phyloP scores from a whole-genome alignment of 2,888 invertebrate species.

The Apeira syringaria region DNA sequence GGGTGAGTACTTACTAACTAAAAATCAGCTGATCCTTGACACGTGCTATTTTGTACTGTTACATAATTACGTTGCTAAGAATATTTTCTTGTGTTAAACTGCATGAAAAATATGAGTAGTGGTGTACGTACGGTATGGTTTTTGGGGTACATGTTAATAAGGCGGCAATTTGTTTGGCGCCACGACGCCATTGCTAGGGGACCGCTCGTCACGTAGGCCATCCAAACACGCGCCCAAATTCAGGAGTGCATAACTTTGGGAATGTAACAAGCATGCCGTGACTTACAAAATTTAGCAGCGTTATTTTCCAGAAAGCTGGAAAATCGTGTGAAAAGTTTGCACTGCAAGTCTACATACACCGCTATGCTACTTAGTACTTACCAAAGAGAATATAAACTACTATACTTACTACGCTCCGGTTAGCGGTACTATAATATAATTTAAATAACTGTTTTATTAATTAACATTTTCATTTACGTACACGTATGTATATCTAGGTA shows the following conservation, averaged over 20 bases:
- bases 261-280: constrained; percentile 14
- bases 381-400: too few relatives aligned
- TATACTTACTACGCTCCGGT: too few relatives aligned
- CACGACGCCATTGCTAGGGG: constrained; percentile 75
- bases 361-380: too few relatives aligned
- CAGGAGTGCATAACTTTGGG: constrained; percentile 30
- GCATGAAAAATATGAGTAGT: background rate
- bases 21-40: constrained; percentile 70
- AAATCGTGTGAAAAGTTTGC: constrained; percentile 40
- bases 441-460: too few relatives aligned
- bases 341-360: constrained; percentile 18
- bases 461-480: too few relatives aligned
- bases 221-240: constrained; percentile 56
- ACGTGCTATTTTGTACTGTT: constrained; percentile 70
- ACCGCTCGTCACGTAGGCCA: constrained; percentile 82
- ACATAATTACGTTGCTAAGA: constrained; percentile 63
- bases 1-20: constrained; percentile 71
- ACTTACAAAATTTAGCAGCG: constrained; percentile 34
- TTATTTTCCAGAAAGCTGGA: constrained; percentile 53
- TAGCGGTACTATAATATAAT: too few relatives aligned
- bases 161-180: constrained; percentile 77
- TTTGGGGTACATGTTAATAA: constrained; percentile 57
- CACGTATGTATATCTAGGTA: too few relatives aligned
- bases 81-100: constrained; percentile 12
- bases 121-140: constrained; percentile 3